These are phyloP conservation scores for Caenorhabditis plicata DNA, from an alignment of 2,888 invertebrate genomes.

Conservation along the genomic window DNA sequence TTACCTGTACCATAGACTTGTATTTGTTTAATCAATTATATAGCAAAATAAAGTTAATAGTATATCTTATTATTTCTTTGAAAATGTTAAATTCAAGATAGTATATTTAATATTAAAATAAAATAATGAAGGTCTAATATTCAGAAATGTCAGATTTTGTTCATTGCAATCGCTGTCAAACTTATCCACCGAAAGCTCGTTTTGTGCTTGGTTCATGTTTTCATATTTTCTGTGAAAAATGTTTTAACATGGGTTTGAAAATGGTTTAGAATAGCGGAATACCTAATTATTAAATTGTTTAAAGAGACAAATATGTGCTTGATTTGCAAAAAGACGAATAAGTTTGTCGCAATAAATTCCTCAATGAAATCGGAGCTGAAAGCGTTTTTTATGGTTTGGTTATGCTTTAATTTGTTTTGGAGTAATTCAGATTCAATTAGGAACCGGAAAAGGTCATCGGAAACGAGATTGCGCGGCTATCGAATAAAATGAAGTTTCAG, in stretches of 20 bases:
- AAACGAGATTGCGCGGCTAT: slow-evolving; percentile 8
- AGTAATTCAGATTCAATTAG: background rate
- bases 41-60: too few relatives aligned
- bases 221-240: slow-evolving; percentile 27
- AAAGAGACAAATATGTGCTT: slow-evolving; percentile 6
- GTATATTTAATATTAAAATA: too few relatives aligned
- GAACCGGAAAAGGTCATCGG: slow-evolving; percentile 8
- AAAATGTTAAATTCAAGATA: too few relatives aligned
- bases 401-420: background rate
- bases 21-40: too few relatives aligned
- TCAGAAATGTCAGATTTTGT: slow-evolving; percentile 16
- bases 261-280: background rate
- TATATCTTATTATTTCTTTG: too few relatives aligned
- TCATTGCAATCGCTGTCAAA: slow-evolving; percentile 25
- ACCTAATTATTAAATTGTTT: background rate
- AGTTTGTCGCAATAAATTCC: slow-evolving; percentile 11
- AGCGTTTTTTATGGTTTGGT: slow-evolving; percentile 10
- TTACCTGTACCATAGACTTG: too few relatives aligned
- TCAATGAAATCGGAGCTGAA: slow-evolving; percentile 10
- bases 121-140: too few relatives aligned
- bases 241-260: slow-evolving; percentile 11
- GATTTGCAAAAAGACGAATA: slow-evolving; percentile 15
- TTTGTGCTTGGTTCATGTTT: slow-evolving; percentile 17
- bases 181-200: slow-evolving; percentile 3
- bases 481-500: slow-evolving; percentile 18